Conservation (phyloP, 2,113 vertebrate genomes). For the Pogonocichla stellata region DNA sequence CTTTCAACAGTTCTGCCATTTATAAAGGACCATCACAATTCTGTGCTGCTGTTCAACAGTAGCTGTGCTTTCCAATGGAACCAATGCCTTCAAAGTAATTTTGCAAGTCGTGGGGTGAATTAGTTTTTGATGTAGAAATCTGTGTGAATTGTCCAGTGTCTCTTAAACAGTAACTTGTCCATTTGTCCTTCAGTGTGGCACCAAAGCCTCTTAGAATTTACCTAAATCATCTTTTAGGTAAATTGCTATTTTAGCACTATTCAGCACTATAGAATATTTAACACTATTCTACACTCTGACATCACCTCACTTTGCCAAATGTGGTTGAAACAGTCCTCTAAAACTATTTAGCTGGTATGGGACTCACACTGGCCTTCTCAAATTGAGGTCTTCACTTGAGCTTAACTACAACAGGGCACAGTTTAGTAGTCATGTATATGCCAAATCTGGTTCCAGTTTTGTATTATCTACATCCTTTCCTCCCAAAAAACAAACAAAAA, state of each 20-base stretch:
- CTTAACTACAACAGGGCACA: not conserved
- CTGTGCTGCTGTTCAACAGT: not conserved
- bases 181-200: not conserved
- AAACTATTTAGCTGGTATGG: not conserved
- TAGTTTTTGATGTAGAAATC: not conserved
- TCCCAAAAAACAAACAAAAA: not conserved
- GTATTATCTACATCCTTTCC: not conserved
- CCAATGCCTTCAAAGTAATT: not conserved
- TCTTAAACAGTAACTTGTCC: not conserved
- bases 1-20: not conserved
- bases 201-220: not conserved
- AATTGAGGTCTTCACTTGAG: not conserved
- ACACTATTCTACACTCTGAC: not conserved
- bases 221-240: not conserved
- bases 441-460: not conserved
- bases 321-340: not conserved
- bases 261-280: too few species aligned
- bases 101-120: not conserved
- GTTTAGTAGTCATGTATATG: not conserved
- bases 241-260: not conserved
- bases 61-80: not conserved
- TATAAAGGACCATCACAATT: not conserved
- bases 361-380: not conserved
- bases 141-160: not conserved
- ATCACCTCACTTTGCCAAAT: not conserved